These are phyloP conservation scores for silkworm (Bombyx mori) DNA, from an alignment of 1,140 invertebrate species.

Conservation along the genomic window ASM3026992v2 NC_085129.1:12299501-12300000, in stretches of 20 bases:
- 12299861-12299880: conserved; percentile 88
- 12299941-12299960: conserved; percentile 83
- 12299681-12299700: conserved; percentile 88
- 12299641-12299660: conserved; percentile 78
- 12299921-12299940: conserved; percentile 82
- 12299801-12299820: conserved; percentile 91
- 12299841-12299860: conserved; percentile 90
- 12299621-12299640: conserved; percentile 82
- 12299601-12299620: conserved; percentile 75
- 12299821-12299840: conserved; percentile 87
- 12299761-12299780: conserved; percentile 85
- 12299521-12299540: conserved; percentile 44
- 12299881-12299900: conserved; percentile 82
- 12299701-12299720: conserved; percentile 80
- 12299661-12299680: conserved; percentile 81
- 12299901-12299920: conserved; percentile 76
- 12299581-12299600: conserved; percentile 55
- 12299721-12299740: conserved; percentile 81
- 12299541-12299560: conserved; percentile 39
- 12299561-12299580: conserved; percentile 26
- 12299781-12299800: conserved; percentile 89
- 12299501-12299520: conserved; percentile 50
- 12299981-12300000: conserved; percentile 89
- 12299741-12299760: conserved; percentile 89
- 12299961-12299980: conserved; percentile 82